Evolutionary conservation across 2,113 vertebrate species (phyloP).

Genomic region (Anolis sagrei): DNA sequence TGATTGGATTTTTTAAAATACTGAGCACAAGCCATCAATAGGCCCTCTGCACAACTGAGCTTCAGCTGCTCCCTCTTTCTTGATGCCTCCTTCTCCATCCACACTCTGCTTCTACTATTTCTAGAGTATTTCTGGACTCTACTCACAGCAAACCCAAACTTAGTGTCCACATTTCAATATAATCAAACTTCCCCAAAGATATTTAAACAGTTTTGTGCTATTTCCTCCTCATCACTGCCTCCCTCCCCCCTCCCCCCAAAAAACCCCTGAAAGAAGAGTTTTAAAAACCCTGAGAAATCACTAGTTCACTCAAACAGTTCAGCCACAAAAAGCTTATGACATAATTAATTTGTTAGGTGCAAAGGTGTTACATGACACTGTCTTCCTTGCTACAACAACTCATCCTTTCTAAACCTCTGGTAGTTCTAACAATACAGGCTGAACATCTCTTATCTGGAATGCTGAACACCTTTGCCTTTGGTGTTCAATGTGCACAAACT

Average conservation of each 20-base stretch:
- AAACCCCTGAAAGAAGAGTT: neutral
- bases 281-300: neutral
- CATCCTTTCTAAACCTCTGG: neutral
- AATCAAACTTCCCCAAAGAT: too few relatives aligned
- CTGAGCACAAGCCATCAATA: neutral
- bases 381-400: too few relatives aligned
- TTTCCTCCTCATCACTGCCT: too few relatives aligned
- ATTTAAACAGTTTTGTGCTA: neutral
- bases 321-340: neutral
- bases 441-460: too few relatives aligned
- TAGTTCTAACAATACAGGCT: neutral
- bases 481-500: too few relatives aligned
- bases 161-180: neutral
- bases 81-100: too few relatives aligned
- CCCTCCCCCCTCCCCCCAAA: too few relatives aligned
- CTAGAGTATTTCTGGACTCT: neutral
- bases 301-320: neutral
- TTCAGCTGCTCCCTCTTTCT: neutral
- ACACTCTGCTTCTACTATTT: too few relatives aligned
- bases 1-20: neutral
- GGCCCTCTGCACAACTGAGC: neutral
- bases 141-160: neutral
- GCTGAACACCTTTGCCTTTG: too few relatives aligned
- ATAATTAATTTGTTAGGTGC: too few relatives aligned
- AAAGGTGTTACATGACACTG: too few relatives aligned